These are phyloP conservation scores for Morpho achilles DNA, from an alignment of 2,888 invertebrate genomes.

Conservation along the genomic window DNA sequence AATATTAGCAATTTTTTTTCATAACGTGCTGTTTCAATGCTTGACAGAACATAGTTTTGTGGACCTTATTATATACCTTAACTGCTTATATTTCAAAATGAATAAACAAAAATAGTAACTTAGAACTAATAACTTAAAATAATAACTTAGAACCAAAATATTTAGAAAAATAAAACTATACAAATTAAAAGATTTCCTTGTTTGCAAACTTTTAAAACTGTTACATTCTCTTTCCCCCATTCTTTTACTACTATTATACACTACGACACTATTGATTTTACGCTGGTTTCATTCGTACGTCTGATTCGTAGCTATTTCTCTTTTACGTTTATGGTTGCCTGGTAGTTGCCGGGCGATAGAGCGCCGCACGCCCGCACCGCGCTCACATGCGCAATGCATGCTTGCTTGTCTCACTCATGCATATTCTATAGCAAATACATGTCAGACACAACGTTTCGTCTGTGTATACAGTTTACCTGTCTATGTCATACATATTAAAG, in stretches of 20 bases:
- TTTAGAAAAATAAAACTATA: not conserved
- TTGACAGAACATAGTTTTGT: too few relatives aligned
- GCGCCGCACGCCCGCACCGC: constrained; percentile 74
- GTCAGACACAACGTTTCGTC: constrained; percentile 8
- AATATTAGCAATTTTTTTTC: not conserved
- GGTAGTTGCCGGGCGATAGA: constrained; percentile 68
- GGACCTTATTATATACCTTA: too few relatives aligned
- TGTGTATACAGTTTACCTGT: constrained; percentile 10
- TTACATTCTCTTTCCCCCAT: too few relatives aligned
- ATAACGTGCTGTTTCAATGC: not conserved
- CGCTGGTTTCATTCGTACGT: constrained; percentile 35
- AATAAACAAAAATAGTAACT: too few relatives aligned
- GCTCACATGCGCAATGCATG: constrained; percentile 68
- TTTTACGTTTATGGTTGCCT: constrained; percentile 46
- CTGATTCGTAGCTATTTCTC: constrained; percentile 29
- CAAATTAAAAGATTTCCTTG: constrained; percentile 11
- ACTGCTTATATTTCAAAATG: too few relatives aligned
- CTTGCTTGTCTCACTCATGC: constrained; percentile 19
- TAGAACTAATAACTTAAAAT: too few relatives aligned
- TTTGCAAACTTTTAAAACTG: too few relatives aligned
- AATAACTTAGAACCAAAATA: too few relatives aligned
- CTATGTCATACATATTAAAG: constrained; percentile 10
- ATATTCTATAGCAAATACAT: constrained; percentile 9
- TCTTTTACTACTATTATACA: not conserved
- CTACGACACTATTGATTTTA: constrained; percentile 20